Percentiles rank a stretch among this genome's conserved stretches.
Evolutionary conservation across 2,113 vertebrate genomes (phyloP).

Genomic region (Corythoichthys intestinalis): DNA sequence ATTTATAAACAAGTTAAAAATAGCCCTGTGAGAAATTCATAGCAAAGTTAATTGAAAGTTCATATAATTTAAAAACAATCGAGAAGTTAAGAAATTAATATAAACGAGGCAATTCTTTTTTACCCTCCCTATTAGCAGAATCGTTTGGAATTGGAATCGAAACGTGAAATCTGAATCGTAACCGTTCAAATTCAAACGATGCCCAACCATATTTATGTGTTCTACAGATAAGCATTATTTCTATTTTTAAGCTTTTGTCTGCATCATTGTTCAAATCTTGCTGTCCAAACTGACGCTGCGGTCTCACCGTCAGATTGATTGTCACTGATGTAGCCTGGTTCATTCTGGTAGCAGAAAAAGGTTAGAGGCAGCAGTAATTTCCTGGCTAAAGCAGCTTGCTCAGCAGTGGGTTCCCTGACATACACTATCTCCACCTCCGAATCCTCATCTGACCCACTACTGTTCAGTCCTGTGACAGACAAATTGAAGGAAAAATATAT

Average conservation of each 20-base stretch:
- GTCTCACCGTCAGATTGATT: constrained; percentile 83
- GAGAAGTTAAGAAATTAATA: no score
- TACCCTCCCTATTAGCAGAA: no score
- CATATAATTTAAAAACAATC: no score
- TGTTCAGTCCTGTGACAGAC: constrained; percentile 15
- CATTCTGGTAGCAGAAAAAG: constrained; percentile 95
- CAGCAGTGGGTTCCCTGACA: constrained; percentile 81
- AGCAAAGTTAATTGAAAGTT: no score
- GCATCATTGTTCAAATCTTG: not conserved
- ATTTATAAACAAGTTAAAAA: no score
- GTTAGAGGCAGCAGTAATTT: constrained; percentile 83
- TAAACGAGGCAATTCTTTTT: no score
- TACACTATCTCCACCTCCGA: constrained; percentile 82
- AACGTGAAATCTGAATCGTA: no score
- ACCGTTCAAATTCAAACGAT: no score
- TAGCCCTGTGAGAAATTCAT: no score
- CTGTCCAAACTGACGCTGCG: not conserved
- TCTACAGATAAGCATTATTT: not conserved
- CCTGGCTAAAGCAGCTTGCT: constrained; percentile 82
- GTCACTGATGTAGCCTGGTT: constrained; percentile 84
- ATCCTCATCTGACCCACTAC: constrained; percentile 15
- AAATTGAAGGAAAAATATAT: not conserved
- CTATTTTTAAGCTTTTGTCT: no score
- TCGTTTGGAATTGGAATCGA: no score
- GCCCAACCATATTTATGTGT: not conserved